phyloP scores from a whole-genome alignment of 2,797 vertebrate species.

The Schizothorax lantsangensis region DNA sequence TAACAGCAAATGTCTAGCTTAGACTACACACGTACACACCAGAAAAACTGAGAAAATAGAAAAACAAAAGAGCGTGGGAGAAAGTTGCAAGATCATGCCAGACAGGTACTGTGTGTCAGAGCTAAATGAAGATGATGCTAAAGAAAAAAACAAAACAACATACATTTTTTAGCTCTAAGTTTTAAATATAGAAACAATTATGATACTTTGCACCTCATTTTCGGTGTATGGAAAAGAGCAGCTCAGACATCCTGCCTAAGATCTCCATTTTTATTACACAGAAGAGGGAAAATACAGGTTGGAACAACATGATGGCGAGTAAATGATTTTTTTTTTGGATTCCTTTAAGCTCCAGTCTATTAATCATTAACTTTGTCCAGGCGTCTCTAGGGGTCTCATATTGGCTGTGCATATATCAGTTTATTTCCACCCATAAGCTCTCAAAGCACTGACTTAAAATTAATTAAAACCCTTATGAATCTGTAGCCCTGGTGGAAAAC shows the following conservation, averaged over 20 bases:
- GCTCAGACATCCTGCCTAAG: neutral
- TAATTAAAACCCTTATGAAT: constrained; percentile 27
- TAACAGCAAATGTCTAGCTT: neutral
- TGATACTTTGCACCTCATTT: neutral
- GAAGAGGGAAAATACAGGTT: neutral
- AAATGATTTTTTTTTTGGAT: neutral
- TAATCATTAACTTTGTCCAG: neutral
- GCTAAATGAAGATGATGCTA: neutral
- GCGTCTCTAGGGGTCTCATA: constrained; percentile 6
- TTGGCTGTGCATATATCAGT: constrained; percentile 30
- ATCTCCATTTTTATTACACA: neutral
- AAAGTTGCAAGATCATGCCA: constrained; percentile 16
- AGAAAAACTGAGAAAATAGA: constrained; percentile 13
- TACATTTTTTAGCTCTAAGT: neutral
- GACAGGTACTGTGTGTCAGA: constrained; percentile 9
- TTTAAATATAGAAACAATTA: neutral
- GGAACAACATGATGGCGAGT: neutral
- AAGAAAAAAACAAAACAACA: neutral
- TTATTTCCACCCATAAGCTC: constrained; percentile 27
- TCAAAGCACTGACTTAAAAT: constrained; percentile 28
- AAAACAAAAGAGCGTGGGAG: constrained; percentile 2
- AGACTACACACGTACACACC: neutral
- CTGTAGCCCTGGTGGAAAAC: constrained; percentile 10
- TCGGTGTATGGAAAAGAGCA: neutral
- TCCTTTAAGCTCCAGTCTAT: constrained; percentile 3